phyloP scores from a whole-genome alignment of 1,140 invertebrate species.

The Dermatophagoides farinae region DNA sequence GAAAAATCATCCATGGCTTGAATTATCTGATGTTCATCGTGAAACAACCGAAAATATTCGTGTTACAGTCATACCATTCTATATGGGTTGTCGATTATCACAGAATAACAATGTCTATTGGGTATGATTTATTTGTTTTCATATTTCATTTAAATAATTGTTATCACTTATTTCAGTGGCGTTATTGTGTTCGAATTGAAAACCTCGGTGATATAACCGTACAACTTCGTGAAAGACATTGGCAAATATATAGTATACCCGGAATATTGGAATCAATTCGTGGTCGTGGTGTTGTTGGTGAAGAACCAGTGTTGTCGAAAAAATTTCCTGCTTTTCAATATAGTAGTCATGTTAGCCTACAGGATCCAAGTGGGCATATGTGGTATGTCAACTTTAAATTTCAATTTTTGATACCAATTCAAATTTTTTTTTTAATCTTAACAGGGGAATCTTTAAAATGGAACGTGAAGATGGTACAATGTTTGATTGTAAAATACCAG shows the following conservation, averaged over 20 bases:
- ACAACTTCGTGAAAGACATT: conserved; percentile 79
- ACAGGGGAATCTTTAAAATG: conserved; percentile 16
- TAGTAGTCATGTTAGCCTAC: conserved; percentile 81
- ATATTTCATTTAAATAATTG: background rate
- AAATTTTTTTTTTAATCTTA: background rate
- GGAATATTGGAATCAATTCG: conserved; percentile 83
- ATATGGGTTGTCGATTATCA: conserved; percentile 72
- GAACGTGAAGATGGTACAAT: conserved; percentile 84
- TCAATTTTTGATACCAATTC: conserved; percentile 7
- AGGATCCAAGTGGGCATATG: conserved; percentile 95
- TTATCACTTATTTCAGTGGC: conserved; percentile 43
- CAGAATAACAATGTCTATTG: conserved; percentile 75
- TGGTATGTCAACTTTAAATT: conserved; percentile 40
- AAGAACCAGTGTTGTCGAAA: conserved; percentile 73
- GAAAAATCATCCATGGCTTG: conserved; percentile 89
- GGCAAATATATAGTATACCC: conserved; percentile 84
- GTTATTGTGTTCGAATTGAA: conserved; percentile 86
- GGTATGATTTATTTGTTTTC: conserved; percentile 34
- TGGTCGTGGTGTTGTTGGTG: conserved; percentile 78
- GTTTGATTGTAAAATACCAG: conserved; percentile 88
- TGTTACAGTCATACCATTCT: conserved; percentile 92
- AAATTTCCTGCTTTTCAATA: conserved; percentile 86
- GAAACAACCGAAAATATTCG: conserved; percentile 87
- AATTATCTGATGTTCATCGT: conserved; percentile 88
- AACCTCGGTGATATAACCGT: conserved; percentile 72